Evolutionary conservation across 2,113 vertebrate genomes (phyloP), one percentile per base, ranked within the genome.

Genomic region (Tragulus kanchil): DNA sequence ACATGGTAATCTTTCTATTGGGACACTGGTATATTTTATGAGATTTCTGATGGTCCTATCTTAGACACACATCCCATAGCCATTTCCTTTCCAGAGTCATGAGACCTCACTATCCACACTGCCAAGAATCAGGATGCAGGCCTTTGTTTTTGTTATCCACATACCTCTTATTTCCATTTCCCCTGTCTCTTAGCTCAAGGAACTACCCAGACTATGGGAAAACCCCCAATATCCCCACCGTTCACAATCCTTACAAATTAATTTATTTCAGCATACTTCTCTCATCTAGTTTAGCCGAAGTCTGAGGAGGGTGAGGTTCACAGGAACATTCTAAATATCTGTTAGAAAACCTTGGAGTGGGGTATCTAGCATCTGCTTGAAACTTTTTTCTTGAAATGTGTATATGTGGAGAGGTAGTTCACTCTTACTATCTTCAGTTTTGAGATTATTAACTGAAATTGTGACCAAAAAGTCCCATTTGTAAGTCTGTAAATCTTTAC

Each of bases 381-480:
- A 84, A 25, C 21, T 67, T 42, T 64, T 54, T 85, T 52, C 59
- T 36, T 10, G 48, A 14, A 36, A 59, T 64, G 21, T 73, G 54
- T 64, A 21, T 93, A n/a, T 83, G 5, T 83, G 12, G 48, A 31
- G 26, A 65, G 62, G 86, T 93, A 85, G 62, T 71, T 82, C 25
- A 85, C 10, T 69, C 17, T 92, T 89, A 81, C 14, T 83, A 21
- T 59, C 19, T 84, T 83, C 21, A 92, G 54, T 25, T 77, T 86
- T 82, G 17, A 42, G 54, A 90, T 52, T 78, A 94, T 92, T 85
- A 93, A 93, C 54, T 93, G 78, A 93, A 91, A 90, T 78, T 86
- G 8, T 94, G 85, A 77, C 59, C 21, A 26, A 69, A 81, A 85
- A 6, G 5, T 71, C 59, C 31, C 52, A 93, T 73, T 87, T 90